Conservation (phyloP, 2,888 invertebrate genomes). For the Brachyptera putata region DNA sequence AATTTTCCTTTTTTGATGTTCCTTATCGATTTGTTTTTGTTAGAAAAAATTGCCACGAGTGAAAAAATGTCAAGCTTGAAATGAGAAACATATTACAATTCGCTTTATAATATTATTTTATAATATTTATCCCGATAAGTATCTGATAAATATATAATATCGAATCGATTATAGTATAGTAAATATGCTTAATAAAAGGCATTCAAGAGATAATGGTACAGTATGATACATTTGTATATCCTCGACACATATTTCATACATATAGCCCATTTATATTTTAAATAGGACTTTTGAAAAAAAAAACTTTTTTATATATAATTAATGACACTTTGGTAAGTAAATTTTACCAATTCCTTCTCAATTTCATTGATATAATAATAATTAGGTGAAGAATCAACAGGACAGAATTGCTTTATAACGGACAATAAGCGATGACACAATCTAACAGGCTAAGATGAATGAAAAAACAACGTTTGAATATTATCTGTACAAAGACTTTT, state of each 20-base stretch:
- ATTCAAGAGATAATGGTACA: conserved; percentile 17
- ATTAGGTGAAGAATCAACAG: too few relatives aligned
- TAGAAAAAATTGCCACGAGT: too few relatives aligned
- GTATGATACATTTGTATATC: conserved; percentile 6
- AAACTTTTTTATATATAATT: neutral
- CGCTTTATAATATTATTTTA: neutral
- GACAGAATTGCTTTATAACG: neutral
- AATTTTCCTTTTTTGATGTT: too few relatives aligned
- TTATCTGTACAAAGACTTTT: conserved; percentile 6
- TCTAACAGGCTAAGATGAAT: neutral
- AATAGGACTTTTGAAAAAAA: conserved; percentile 19
- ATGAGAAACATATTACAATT: neutral
- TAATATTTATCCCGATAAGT: neutral
- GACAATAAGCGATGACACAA: neutral
- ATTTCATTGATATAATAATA: neutral
- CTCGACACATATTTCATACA: conserved; percentile 15
- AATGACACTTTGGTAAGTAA: neutral
- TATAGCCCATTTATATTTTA: conserved; percentile 14
- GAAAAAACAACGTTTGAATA: conserved; percentile 1
- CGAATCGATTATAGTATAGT: conserved; percentile 1
- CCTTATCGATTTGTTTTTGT: too few relatives aligned
- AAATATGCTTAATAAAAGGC: conserved; percentile 16
- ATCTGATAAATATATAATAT: too few relatives aligned
- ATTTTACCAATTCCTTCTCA: neutral
- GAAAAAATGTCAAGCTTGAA: conserved; percentile 11